phyloP scores from a whole-genome alignment of 2,113 vertebrate species.

The Sinocyclocheilus rhinocerous region DNA sequence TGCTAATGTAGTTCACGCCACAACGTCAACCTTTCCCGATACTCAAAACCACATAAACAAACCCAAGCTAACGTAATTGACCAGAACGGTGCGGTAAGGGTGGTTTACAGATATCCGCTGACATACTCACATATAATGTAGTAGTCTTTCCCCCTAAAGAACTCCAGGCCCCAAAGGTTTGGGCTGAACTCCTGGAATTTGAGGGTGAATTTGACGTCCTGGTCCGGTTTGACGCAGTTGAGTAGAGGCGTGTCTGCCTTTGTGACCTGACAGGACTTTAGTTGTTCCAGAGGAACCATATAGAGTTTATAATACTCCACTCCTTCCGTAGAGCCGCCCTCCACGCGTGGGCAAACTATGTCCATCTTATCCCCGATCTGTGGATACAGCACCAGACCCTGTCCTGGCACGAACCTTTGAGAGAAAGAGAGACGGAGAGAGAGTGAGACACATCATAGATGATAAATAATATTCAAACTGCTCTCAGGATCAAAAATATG shows the following conservation, averaged over 20 bases:
- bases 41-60: conserved; percentile 15
- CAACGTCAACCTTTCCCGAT: neutral
- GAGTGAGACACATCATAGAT: neutral
- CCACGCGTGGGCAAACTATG: conserved; percentile 98
- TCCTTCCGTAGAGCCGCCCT: conserved; percentile 85
- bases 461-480: no score
- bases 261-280: conserved; percentile 95
- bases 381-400: conserved; percentile 97
- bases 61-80: neutral
- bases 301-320: conserved; percentile 99
- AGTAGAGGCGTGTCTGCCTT: conserved; percentile 95
- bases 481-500: conserved; percentile 20
- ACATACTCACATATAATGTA: conserved; percentile 98
- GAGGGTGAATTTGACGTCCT: conserved; percentile 99
- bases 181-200: conserved; percentile 99
- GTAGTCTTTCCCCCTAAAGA: conserved; percentile 95
- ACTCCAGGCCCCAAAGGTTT: conserved; percentile 98
- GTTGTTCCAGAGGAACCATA: conserved; percentile 96
- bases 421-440: conserved; percentile 45
- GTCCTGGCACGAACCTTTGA: conserved; percentile 92
- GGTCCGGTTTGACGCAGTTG: conserved; percentile 97
- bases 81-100: neutral
- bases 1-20: neutral
- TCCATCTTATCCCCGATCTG: conserved; percentile 99
- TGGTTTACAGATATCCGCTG: neutral